A percentile compares a stretch with the other conserved stretches of the same genome.
phyloP scores from a whole-genome alignment of 2,113 vertebrate genomes.

The Heptranchias perlo region DNA sequence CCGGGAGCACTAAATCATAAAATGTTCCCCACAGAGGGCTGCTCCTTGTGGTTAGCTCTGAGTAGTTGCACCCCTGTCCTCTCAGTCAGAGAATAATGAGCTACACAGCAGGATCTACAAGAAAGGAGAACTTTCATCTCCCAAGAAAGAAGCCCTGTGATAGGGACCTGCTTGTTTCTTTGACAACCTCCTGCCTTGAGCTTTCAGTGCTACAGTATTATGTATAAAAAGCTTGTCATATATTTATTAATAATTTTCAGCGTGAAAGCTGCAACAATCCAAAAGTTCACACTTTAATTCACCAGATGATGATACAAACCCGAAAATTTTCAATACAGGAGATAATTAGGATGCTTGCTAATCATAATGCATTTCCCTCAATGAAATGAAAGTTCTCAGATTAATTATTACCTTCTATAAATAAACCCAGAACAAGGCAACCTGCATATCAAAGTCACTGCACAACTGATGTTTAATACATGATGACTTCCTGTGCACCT shows the following conservation, averaged over 20 bases:
- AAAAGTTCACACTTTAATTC: constrained; percentile 35
- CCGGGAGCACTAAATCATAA: background rate
- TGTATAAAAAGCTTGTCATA: background rate
- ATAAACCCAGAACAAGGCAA: constrained; percentile 57
- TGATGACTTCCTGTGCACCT: constrained; percentile 64
- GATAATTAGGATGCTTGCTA: constrained; percentile 62
- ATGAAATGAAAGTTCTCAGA: constrained; percentile 56
- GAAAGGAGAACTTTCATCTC: background rate
- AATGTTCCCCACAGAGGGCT: background rate
- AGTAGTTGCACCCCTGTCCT: background rate
- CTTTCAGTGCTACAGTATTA: background rate
- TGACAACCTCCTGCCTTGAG: background rate
- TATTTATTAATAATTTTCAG: constrained; percentile 21
- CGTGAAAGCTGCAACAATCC: background rate
- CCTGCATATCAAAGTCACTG: constrained; percentile 56
- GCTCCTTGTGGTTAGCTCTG: background rate
- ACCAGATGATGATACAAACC: background rate
- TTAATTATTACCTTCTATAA: constrained; percentile 71
- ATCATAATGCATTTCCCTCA: constrained; percentile 51
- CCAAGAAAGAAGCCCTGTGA: background rate
- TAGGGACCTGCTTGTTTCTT: background rate
- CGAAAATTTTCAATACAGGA: constrained; percentile 25
- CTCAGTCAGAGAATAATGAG: background rate
- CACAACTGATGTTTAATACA: constrained; percentile 63
- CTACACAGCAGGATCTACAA: background rate